phyloP scores from a whole-genome alignment of 1,140 invertebrate species.

The Formica exsecta region DNA sequence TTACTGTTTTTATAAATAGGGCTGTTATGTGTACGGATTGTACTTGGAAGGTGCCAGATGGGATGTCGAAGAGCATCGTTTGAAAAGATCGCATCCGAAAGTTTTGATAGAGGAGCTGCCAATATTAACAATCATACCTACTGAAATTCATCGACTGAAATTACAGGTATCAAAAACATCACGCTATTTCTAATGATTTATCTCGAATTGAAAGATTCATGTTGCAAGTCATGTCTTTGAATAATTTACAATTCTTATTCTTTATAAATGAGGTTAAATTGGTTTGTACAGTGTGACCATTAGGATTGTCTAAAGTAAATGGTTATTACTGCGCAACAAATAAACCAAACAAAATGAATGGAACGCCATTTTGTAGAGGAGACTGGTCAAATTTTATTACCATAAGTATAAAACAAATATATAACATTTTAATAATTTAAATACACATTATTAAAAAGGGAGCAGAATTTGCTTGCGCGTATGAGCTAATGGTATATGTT shows the following conservation, averaged over 20 bases:
- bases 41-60: constrained; percentile 96
- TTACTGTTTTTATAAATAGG: constrained; percentile 84
- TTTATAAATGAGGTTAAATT: neutral
- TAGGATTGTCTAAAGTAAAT: too few relatives aligned
- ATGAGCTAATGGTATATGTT: too few relatives aligned
- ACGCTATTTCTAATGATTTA: neutral
- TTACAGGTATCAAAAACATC: constrained; percentile 88
- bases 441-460: too few relatives aligned
- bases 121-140: constrained; percentile 93
- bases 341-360: too few relatives aligned
- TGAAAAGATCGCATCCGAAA: constrained; percentile 93
- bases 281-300: neutral
- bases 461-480: too few relatives aligned
- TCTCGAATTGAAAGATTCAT: neutral
- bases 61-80: constrained; percentile 90
- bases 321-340: too few relatives aligned
- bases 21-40: constrained; percentile 94
- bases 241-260: neutral
- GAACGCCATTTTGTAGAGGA: too few relatives aligned
- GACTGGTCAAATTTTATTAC: too few relatives aligned
- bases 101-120: constrained; percentile 94
- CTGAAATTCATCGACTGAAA: constrained; percentile 94
- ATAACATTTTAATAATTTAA: too few relatives aligned
- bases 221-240: neutral
- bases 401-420: too few relatives aligned